phyloP scores from a whole-genome alignment of 2,113 vertebrate genomes.

The Promerops cafer region DNA sequence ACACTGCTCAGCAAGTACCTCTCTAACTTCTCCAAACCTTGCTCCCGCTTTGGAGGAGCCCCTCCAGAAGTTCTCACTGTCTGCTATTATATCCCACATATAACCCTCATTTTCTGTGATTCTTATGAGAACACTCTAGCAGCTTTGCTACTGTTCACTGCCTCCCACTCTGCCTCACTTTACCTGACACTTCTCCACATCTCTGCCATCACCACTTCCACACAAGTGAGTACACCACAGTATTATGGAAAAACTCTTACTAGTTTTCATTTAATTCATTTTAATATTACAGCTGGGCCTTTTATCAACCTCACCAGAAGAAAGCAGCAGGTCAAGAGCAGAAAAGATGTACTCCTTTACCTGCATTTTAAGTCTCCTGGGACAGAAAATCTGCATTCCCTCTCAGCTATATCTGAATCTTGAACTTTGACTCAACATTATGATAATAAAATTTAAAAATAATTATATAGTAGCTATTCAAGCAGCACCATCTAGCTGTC shows the following conservation, averaged over 20 bases:
- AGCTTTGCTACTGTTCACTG: background rate
- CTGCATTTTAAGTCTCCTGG: background rate
- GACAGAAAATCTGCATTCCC: background rate
- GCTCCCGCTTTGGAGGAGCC: background rate
- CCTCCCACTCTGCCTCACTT: background rate
- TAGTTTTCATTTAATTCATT: background rate
- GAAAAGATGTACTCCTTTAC: background rate
- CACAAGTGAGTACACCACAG: background rate
- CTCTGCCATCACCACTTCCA: background rate
- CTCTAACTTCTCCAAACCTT: background rate
- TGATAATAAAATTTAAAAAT: background rate
- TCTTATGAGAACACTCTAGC: background rate
- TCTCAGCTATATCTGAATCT: background rate
- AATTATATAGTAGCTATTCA: background rate
- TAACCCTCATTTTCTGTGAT: background rate
- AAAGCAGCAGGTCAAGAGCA: background rate
- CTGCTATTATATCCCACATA: background rate
- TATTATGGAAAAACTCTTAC: background rate
- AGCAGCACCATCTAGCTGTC: conserved; percentile 17
- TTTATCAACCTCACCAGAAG: background rate
- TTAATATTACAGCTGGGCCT: background rate
- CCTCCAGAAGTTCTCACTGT: background rate
- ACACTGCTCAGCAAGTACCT: background rate
- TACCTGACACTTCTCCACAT: background rate
- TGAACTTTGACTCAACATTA: background rate